Evolutionary conservation across 1,140 invertebrate genomes (phyloP), one percentile per base, ranked within the genome.

Genomic region (Brachionus calyciflorus): DNA sequence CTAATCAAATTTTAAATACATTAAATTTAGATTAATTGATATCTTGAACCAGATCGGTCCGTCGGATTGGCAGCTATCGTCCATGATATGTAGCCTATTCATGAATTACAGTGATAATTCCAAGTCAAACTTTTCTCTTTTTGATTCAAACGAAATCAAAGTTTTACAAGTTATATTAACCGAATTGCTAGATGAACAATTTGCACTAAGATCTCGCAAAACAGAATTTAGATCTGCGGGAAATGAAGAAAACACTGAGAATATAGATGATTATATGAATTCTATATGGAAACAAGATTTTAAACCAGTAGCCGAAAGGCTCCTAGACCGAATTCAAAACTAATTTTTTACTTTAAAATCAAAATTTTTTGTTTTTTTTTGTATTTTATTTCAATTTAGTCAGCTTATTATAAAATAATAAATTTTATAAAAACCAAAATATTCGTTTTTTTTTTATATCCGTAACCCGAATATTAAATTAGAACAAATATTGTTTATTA

Each of bases 31-130:
- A 79, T 81, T 89, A 68, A 85, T 89, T 19, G 82, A 84, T 21
- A 85, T 89, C 10, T 79, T 90, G 37, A 82, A 85, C 48, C 86
- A 86, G 68, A 86, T 87, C 80, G 87, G 87, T 4, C 86, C 87
- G 70, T 84, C 85, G 51, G 88, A 89, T 80, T 89, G 89, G 88
- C 84, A 87, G 68, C 79, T 90, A 57, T 88, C 87, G 6, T 87
- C 85, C 77, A 82, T 89, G 76, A 86, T 89, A 2, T 90, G 89
- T 81, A 89, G 90, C 82, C 87, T 88, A 6, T 80, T 91, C 17
- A 91, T 90, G 90, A 91, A 91, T 83, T 89, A 89, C 79, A 88
- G 88, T 77, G 88, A 88, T 37, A 89, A 90, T 40, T 30, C 24
- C 0, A 30, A 37, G 51, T 26, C 69, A 10, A 41, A 19, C 2